Base-by-base conservation (phyloP, 2,113 vertebrate genomes). In the Syrmaticus mikado region DNA sequence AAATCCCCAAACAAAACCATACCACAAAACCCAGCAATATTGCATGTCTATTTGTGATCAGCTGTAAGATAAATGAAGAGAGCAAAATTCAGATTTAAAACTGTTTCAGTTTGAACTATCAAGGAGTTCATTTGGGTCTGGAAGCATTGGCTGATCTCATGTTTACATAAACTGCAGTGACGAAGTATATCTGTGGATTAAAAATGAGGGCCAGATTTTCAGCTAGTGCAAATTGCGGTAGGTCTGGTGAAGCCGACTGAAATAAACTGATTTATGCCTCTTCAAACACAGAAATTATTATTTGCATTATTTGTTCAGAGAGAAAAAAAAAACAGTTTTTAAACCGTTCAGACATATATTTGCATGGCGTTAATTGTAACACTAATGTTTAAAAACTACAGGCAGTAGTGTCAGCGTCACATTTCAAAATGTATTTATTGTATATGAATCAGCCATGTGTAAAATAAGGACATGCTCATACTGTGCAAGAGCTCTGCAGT, bases 181-280 rank as follows among this genome's bases (percentile, higher is more conserved):
- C 87, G 92, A 93, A 97, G 82, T 94, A 88, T 92, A 96, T 95
- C 85, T 95, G 87, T 84, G 94, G 95, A 90, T 95, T 95, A 95
- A 95, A 86, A 93, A 81, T 18, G 82, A 90, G 61, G 82, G 87
- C 93, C 90, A 95, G 93, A 88, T 92, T 94, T 95, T 82, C 48
- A 86, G 62, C 87, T 66, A 90, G 87, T 53, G 76, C 48, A 94
- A 94, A 76, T 93, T 93, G 91, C 8, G 85, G 93, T 93, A 94
- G 93, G 87, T 95, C 91, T 66, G 76, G 52, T 58, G 76, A 93
- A 93, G 45, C 66, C 62, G 83, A 55, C 24, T 88, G 85, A 95
- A 83, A 85, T 57, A 86, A 81, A 89, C 32, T 75, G 87, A 86
- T 92, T 89, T 81, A 84, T 90, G 53, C 25, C 62, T 90, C 65